Percentiles rank a stretch among this genome's conserved stretches.
Evolutionary conservation across 1,140 invertebrate genomes (phyloP).

Genomic region (Drosophila tani): DNA sequence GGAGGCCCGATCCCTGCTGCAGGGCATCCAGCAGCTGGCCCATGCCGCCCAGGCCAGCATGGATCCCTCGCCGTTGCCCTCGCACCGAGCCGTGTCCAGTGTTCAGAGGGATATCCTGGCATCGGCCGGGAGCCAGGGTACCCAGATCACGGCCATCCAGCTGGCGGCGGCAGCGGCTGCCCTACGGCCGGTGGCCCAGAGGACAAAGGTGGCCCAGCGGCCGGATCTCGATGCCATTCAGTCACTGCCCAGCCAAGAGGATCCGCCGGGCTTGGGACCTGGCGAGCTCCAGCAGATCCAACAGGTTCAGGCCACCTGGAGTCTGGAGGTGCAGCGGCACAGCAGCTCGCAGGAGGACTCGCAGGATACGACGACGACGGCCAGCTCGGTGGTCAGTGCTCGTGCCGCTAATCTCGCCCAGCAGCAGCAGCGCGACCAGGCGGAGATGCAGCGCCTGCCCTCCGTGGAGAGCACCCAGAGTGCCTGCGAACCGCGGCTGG

Average conservation of each 20-base stretch:
- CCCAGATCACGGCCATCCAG: constrained; percentile 61
- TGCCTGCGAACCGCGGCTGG: constrained; percentile 63
- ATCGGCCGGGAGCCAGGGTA: constrained; percentile 9
- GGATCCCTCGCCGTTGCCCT: constrained; percentile 58
- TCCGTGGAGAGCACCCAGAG: constrained; percentile 76
- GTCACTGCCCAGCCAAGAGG: constrained; percentile 70
- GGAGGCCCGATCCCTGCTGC: constrained; percentile 74
- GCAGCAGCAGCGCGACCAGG: constrained; percentile 4
- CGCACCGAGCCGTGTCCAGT: constrained; percentile 14
- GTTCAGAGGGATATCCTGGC: not conserved
- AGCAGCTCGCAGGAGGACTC: constrained; percentile 81
- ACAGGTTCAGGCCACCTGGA: constrained; percentile 65
- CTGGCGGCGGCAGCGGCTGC: constrained; percentile 66
- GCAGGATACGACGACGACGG: constrained; percentile 61
- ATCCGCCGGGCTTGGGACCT: constrained; percentile 12
- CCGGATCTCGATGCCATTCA: constrained; percentile 81
- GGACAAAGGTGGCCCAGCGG: constrained; percentile 46
- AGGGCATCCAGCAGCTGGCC: constrained; percentile 69
- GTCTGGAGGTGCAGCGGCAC: constrained; percentile 73
- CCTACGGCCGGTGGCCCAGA: constrained; percentile 59
- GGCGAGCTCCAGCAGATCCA: not conserved
- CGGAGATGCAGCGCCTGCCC: constrained; percentile 63
- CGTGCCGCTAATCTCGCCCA: constrained; percentile 64
- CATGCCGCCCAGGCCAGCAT: constrained; percentile 53
- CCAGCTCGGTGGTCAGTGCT: constrained; percentile 53